Evolutionary conservation across 1,140 invertebrate genomes (phyloP).

Genomic region (Chironomus striatipennis): DNA sequence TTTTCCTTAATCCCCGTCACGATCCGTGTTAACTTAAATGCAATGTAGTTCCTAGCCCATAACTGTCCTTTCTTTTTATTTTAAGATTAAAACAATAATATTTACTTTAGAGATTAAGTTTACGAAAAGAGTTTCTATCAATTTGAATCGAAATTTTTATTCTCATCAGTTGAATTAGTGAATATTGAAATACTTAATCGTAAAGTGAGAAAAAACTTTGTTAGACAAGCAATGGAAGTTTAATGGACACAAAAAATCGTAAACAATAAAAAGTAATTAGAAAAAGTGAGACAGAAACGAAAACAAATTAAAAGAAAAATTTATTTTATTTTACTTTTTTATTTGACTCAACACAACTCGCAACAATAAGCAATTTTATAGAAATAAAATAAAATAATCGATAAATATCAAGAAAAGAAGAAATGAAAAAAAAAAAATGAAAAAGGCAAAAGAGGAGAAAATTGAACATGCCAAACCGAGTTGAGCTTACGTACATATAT

Average conservation of each 20-base stretch:
- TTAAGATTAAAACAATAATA: too few species aligned
- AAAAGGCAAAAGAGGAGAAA: not conserved
- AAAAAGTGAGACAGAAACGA: not conserved
- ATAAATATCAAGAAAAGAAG: conserved; percentile 10
- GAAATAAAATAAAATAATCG: conserved; percentile 18
- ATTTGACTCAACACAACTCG: not conserved
- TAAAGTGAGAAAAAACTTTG: conserved; percentile 13
- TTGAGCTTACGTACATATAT: too few species aligned
- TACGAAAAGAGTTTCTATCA: too few species aligned
- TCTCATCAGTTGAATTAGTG: too few species aligned
- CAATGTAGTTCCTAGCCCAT: not conserved
- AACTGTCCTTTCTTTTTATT: too few species aligned
- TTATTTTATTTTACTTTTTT: not conserved
- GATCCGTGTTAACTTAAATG: not conserved
- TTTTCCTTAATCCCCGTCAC: conserved; percentile 6
- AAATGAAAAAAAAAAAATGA: not conserved
- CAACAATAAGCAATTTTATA: conserved; percentile 1
- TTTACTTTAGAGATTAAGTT: too few species aligned
- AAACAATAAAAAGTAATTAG: too few species aligned
- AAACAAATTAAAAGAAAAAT: not conserved
- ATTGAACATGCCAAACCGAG: not conserved
- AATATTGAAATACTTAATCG: not conserved
- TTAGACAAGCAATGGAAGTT: not conserved
- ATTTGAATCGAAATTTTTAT: too few species aligned
- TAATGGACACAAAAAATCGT: too few species aligned